Percentiles rank a stretch among this genome's conserved stretches.
Conservation (phyloP, 2,113 vertebrate species). For the Protomyctophum bolini region DNA sequence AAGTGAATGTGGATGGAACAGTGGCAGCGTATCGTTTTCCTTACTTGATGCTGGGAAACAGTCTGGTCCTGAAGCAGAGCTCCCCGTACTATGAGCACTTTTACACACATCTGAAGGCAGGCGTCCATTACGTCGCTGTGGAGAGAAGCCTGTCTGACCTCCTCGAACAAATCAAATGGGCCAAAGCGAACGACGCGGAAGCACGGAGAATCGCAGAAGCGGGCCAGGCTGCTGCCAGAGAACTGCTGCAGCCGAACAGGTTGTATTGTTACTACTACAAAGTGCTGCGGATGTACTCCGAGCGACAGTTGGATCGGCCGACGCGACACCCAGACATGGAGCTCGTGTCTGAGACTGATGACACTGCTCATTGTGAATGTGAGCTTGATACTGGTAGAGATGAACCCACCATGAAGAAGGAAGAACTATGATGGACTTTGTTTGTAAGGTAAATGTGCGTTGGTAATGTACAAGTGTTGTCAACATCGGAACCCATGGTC, state of each 20-base stretch:
- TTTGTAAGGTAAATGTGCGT: no score
- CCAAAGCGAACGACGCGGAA: conserved; percentile 86
- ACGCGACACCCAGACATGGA: conserved; percentile 87
- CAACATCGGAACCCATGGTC: no score
- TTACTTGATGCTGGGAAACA: conserved; percentile 91
- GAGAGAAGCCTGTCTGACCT: conserved; percentile 87
- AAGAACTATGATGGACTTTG: conserved; percentile 68
- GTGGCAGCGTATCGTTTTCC: conserved; percentile 94
- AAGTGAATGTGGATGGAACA: conserved; percentile 91
- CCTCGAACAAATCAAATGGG: conserved; percentile 88
- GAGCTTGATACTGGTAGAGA: conserved; percentile 48
- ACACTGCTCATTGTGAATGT: conserved; percentile 80
- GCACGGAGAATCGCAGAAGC: conserved; percentile 81
- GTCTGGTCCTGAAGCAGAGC: conserved; percentile 92
- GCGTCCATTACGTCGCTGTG: conserved; percentile 86
- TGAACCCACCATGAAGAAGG: conserved; percentile 21
- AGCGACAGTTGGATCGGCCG: conserved; percentile 81
- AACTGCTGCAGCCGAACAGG: conserved; percentile 86
- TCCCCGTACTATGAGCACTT: conserved; percentile 92
- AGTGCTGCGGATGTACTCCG: conserved; percentile 83
- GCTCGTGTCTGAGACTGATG: conserved; percentile 83
- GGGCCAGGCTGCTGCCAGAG: conserved; percentile 82
- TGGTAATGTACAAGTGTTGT: no score
- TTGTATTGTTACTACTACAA: conserved; percentile 92
- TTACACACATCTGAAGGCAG: conserved; percentile 82